A percentile compares a stretch with the other conserved stretches of the same genome.
These are phyloP conservation scores for Tetramorium bicarinatum DNA, from an alignment of 2,888 invertebrate genomes.

Conservation along the genomic window DNA sequence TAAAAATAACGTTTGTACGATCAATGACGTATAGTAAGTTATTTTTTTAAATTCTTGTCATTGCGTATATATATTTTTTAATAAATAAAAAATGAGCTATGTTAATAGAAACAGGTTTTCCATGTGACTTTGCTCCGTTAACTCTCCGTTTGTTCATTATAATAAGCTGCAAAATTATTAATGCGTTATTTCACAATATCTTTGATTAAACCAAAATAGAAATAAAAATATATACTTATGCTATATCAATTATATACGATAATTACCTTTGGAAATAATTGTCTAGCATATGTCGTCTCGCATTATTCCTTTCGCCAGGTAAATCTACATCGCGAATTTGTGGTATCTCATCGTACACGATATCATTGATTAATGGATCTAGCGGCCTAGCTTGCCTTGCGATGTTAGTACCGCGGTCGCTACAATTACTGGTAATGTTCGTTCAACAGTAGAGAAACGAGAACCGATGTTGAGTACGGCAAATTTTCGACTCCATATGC, in stretches of 20 bases:
- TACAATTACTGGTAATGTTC: constrained; percentile 14
- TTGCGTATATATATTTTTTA: background rate
- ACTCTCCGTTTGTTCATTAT: constrained; percentile 3
- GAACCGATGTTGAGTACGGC: constrained; percentile 1
- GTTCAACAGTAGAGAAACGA: background rate
- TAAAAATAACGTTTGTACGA: background rate
- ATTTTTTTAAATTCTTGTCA: background rate
- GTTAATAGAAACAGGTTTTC: constrained; percentile 11
- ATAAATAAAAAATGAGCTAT: background rate
- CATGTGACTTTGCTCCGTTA: background rate
- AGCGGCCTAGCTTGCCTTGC: background rate
- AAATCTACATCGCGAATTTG: constrained; percentile 3
- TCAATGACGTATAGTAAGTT: background rate
- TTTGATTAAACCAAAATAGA: constrained; percentile 10
- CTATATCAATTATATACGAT: background rate
- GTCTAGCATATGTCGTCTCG: background rate
- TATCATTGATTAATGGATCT: background rate
- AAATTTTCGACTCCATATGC: background rate
- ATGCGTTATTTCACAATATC: background rate
- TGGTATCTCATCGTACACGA: background rate
- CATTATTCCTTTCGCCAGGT: background rate
- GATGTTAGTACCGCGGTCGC: constrained; percentile 6
- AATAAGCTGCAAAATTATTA: constrained; percentile 12
- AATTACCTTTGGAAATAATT: constrained; percentile 6
- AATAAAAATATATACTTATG: constrained; percentile 1